phyloP scores from a whole-genome alignment of 2,797 vertebrate genomes.

The Peromyscus nudipes region DNA sequence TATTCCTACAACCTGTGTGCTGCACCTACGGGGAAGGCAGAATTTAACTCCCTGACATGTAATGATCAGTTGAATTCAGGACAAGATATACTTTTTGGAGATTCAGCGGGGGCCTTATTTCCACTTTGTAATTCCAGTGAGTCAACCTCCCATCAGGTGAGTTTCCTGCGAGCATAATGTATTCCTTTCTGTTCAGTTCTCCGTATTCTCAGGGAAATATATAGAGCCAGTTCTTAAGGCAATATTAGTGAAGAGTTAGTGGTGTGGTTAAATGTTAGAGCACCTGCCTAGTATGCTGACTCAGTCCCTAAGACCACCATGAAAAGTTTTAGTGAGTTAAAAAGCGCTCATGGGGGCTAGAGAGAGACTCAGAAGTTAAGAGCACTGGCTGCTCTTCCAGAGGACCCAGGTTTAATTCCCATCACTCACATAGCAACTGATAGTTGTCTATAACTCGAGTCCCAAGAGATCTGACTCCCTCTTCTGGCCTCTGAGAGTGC shows the following conservation, averaged over 20 bases:
- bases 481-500: background rate
- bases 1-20: slow-evolving; percentile 85
- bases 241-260: background rate
- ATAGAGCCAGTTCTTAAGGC: background rate
- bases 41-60: slow-evolving; percentile 77
- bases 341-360: background rate
- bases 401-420: background rate
- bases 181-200: background rate
- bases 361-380: background rate
- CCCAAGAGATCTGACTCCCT: background rate
- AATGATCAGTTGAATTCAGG: slow-evolving; percentile 68
- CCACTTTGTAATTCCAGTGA: slow-evolving; percentile 59
- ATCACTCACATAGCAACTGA: background rate
- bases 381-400: background rate
- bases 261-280: background rate
- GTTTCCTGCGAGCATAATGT: slow-evolving; percentile 51
- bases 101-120: slow-evolving; percentile 64
- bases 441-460: background rate
- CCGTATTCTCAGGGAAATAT: background rate
- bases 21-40: slow-evolving; percentile 73
- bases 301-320: background rate
- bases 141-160: slow-evolving; percentile 63
- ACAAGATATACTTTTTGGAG: slow-evolving; percentile 68
- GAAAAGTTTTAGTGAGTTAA: background rate
- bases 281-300: background rate